Evolutionary conservation across 2,797 vertebrate species (phyloP).

Genomic region (Uromys caudimaculatus): DNA sequence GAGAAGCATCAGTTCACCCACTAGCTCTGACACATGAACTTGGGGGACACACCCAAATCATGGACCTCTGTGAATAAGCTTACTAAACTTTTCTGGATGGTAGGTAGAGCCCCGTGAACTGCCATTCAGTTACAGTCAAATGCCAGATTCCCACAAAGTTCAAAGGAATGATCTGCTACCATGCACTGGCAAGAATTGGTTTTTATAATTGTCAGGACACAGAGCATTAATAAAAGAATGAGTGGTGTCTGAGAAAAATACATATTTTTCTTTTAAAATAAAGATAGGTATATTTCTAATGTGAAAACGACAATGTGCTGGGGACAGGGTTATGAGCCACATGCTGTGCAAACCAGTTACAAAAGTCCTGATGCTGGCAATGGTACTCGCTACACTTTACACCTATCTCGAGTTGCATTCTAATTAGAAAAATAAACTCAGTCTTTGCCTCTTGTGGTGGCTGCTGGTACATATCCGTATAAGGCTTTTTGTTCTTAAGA

Average conservation of each 20-base stretch:
- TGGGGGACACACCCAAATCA: background rate
- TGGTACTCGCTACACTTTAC: conserved; percentile 3
- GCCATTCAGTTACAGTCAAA: background rate
- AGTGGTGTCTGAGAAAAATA: background rate
- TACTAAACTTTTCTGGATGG: conserved; percentile 46
- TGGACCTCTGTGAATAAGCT: background rate
- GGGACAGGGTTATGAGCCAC: conserved; percentile 7
- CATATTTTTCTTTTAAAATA: conserved; percentile 34
- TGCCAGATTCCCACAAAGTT: conserved; percentile 17
- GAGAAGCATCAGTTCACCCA: background rate
- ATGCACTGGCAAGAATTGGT: background rate
- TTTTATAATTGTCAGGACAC: conserved; percentile 39
- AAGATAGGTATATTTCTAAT: conserved; percentile 17
- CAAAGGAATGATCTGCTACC: background rate
- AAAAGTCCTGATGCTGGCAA: background rate
- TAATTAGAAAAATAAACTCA: conserved; percentile 55
- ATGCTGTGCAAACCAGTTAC: conserved; percentile 32
- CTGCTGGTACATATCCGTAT: conserved; percentile 2
- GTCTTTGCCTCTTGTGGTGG: background rate
- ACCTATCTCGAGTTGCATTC: conserved; percentile 11
- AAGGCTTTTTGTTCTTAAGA: conserved; percentile 28
- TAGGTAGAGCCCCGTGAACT: background rate
- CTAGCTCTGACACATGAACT: background rate
- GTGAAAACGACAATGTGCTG: background rate
- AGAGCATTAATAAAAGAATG: conserved; percentile 53